These are phyloP conservation scores for Turdus rufiventris DNA, from an alignment of 2,113 vertebrate genomes.

Conservation along the genomic window DNA sequence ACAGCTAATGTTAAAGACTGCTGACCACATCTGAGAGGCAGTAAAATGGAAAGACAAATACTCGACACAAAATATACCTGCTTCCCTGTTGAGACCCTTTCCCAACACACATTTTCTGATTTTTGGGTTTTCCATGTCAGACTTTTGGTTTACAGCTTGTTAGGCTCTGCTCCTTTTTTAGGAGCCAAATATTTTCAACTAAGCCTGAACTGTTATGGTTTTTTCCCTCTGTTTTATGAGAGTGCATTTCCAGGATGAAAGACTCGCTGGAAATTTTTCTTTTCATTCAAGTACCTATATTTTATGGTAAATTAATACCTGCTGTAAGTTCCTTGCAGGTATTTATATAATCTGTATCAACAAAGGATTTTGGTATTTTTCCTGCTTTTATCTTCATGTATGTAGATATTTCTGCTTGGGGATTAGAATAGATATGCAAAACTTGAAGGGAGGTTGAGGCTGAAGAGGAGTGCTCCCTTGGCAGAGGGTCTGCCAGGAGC, in stretches of 20 bases:
- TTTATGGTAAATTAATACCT: background rate
- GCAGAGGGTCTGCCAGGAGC: background rate
- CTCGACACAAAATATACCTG: rapidly evolving
- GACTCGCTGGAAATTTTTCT: background rate
- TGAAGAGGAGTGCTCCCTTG: background rate
- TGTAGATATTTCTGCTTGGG: background rate
- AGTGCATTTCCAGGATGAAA: background rate
- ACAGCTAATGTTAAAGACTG: background rate
- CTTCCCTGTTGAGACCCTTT: background rate
- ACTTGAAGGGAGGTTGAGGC: background rate
- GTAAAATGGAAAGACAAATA: background rate
- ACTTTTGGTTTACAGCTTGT: background rate
- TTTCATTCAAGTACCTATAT: background rate
- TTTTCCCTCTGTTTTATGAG: background rate
- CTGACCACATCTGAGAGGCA: background rate
- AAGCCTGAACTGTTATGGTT: background rate
- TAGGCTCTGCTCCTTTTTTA: background rate
- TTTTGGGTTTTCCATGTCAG: background rate
- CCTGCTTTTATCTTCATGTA: background rate
- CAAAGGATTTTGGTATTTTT: background rate
- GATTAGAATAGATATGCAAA: background rate
- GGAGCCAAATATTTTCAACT: background rate
- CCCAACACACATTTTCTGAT: background rate
- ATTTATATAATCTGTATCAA: background rate
- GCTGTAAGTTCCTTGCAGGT: background rate